Evolutionary conservation across 2,113 vertebrate species (phyloP).

Genomic region (Eclectus roratus): DNA sequence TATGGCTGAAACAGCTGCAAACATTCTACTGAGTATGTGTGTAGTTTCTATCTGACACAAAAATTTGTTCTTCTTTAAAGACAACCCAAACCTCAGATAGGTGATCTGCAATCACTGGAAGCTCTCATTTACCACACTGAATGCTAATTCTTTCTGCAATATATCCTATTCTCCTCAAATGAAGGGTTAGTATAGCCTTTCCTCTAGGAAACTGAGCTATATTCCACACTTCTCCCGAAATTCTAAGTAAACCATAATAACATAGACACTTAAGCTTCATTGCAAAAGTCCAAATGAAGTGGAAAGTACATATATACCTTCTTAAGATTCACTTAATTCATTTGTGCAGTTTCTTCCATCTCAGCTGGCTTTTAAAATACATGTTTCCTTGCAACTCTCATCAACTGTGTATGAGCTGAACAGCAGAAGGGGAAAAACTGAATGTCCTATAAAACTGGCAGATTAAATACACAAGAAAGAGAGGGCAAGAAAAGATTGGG

Average conservation of each 20-base stretch:
- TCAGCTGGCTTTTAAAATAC: conserved; percentile 59
- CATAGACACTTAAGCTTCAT: not conserved
- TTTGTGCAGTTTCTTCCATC: conserved; percentile 49
- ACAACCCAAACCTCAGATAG: not conserved
- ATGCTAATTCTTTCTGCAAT: not conserved
- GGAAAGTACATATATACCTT: conserved; percentile 58
- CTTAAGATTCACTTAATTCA: conserved; percentile 39
- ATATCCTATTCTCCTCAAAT: not conserved
- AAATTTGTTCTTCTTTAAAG: not conserved
- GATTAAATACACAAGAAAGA: not conserved
- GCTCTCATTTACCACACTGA: not conserved
- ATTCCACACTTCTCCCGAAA: not conserved
- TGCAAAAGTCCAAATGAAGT: conserved; percentile 18
- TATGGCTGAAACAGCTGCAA: not conserved
- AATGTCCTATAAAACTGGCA: not conserved
- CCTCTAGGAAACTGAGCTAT: not conserved
- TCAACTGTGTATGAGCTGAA: conserved; percentile 59
- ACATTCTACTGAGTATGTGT: fast-evolving
- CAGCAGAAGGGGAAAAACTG: conserved; percentile 55
- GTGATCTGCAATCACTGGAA: not conserved
- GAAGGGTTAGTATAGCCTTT: not conserved
- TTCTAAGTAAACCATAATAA: not conserved
- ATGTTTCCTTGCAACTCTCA: conserved; percentile 59
- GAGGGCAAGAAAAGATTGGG: not conserved
- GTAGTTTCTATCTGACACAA: not conserved